Evolutionary conservation across 2,797 vertebrate genomes (phyloP).

Genomic region (Tauraco hartlaubi): DNA sequence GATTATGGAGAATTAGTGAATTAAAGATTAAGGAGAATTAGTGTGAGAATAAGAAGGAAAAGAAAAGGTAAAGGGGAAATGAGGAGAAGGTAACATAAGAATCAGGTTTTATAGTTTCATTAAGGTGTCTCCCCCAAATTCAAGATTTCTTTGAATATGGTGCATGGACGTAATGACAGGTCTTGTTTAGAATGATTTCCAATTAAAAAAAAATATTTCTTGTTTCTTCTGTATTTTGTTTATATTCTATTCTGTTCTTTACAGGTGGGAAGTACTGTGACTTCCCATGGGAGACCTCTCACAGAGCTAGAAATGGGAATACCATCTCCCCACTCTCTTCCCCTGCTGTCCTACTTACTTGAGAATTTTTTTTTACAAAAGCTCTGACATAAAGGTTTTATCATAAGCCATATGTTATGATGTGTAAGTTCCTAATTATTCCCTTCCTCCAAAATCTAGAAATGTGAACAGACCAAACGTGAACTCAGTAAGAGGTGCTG

Average conservation of each 20-base stretch:
- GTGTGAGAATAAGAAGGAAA: neutral
- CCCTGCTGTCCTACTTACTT: neutral
- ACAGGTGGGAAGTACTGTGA: neutral
- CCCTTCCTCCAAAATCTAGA: neutral
- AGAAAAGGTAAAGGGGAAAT: neutral
- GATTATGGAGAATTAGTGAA: neutral
- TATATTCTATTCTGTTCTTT: neutral
- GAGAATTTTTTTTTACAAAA: neutral
- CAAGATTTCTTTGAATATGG: neutral
- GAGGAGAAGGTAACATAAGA: neutral
- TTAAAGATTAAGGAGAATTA: neutral
- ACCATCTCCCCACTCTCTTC: neutral
- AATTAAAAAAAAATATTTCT: neutral
- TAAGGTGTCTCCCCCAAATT: neutral
- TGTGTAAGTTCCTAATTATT: neutral
- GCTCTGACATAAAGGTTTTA: neutral
- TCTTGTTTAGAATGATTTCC: neutral
- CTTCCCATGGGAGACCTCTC: neutral
- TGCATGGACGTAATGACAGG: neutral
- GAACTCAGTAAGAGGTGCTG: fast-evolving
- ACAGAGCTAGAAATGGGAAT: neutral
- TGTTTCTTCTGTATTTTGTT: neutral
- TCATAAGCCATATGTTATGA: neutral
- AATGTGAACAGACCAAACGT: fast-evolving
- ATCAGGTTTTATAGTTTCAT: neutral